Evolutionary conservation across 2,113 vertebrate species (phyloP).

Genomic region (Prietella phreatophila): DNA sequence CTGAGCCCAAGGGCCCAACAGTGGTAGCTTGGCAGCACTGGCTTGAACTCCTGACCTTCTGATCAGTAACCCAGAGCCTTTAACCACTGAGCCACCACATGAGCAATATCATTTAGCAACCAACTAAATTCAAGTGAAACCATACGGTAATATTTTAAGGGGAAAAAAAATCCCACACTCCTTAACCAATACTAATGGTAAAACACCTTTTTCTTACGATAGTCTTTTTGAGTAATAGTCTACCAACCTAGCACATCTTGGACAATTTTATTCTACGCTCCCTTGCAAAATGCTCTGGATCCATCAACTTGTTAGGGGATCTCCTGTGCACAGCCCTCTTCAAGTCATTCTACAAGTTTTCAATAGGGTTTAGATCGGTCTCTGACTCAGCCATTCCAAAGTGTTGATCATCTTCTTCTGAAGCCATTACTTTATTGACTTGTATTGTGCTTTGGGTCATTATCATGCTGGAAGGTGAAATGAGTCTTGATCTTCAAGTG

Average conservation of each 20-base stretch:
- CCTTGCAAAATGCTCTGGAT: not conserved
- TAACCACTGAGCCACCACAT: too few relatives aligned
- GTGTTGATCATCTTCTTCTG: not conserved
- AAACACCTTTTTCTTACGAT: not conserved
- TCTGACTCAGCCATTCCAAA: not conserved
- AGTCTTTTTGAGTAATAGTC: not conserved
- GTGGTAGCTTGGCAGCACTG: too few relatives aligned
- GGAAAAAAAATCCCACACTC: not conserved
- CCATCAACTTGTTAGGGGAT: not conserved
- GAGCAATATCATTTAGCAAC: not conserved
- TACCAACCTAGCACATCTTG: not conserved
- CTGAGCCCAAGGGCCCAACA: too few relatives aligned
- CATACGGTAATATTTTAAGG: not conserved
- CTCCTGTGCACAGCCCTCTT: not conserved
- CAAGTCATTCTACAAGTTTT: not conserved
- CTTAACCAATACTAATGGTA: not conserved
- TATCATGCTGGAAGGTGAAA: not conserved
- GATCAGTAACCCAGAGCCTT: too few relatives aligned
- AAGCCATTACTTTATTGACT: not conserved
- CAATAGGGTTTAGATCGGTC: not conserved
- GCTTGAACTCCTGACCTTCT: too few relatives aligned
- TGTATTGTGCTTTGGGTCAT: not conserved
- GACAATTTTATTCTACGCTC: not conserved
- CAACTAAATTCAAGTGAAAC: not conserved
- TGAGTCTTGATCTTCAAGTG: not conserved